Evolutionary conservation across 2,113 vertebrate species (phyloP).

Genomic region (Prionailurus viverrinus): DNA sequence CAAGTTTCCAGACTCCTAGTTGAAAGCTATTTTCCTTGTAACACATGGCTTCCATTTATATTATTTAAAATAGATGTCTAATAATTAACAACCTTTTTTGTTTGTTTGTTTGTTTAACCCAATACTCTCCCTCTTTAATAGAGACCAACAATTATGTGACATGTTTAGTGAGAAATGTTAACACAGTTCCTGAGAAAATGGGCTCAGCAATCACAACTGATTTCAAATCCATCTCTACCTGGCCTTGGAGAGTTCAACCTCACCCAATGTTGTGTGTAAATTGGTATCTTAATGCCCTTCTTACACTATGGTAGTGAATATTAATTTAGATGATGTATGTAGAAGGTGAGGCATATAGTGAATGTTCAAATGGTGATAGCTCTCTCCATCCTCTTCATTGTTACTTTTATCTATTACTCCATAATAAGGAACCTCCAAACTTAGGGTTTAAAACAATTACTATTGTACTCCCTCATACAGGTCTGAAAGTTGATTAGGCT

Average conservation of each 20-base stretch:
- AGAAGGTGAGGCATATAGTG: background rate
- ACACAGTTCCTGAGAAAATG: background rate
- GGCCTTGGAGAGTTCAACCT: background rate
- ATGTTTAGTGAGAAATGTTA: background rate
- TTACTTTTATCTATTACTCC: background rate
- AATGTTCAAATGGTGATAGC: background rate
- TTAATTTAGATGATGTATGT: background rate
- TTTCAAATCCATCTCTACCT: background rate
- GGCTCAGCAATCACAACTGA: background rate
- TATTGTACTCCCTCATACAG: background rate
- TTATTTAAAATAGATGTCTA: conserved; percentile 37
- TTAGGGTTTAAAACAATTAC: background rate
- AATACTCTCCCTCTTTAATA: background rate
- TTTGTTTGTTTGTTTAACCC: background rate
- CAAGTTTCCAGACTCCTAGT: background rate
- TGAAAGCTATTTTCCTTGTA: background rate
- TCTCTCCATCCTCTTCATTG: background rate
- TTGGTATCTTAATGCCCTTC: background rate
- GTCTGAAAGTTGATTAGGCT: background rate
- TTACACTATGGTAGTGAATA: background rate
- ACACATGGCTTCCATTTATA: background rate
- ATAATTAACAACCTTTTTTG: background rate
- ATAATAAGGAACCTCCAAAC: background rate
- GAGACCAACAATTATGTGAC: background rate
- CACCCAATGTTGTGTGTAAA: background rate